Evolutionary conservation across 2,113 vertebrate genomes (phyloP).

Genomic region (Eidolon helvum): DNA sequence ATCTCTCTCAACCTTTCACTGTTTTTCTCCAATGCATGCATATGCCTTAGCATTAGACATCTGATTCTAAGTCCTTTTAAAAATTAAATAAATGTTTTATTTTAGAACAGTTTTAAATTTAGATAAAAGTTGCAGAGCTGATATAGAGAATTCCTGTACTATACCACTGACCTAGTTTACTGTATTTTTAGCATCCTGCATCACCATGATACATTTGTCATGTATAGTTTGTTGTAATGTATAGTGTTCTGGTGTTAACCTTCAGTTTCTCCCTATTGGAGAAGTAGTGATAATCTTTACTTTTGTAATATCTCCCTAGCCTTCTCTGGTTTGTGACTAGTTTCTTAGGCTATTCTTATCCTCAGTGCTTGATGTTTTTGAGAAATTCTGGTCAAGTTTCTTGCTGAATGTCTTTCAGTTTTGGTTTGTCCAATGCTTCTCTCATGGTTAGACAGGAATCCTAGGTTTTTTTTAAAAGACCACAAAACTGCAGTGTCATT

Average conservation of each 20-base stretch:
- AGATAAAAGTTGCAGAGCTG: neutral
- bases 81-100: neutral
- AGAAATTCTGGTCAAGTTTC: neutral
- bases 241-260: too few species aligned
- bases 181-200: neutral
- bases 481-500: neutral
- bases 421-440: neutral
- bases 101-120: neutral
- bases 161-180: neutral
- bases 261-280: too few species aligned
- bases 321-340: neutral
- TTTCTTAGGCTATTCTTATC: neutral
- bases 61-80: neutral
- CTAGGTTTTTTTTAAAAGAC: neutral
- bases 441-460: neutral
- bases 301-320: neutral
- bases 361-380: neutral
- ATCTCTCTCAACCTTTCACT: neutral
- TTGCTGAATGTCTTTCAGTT: neutral
- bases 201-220: neutral
- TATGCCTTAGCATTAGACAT: neutral
- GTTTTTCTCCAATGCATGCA: neutral
- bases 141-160: neutral
- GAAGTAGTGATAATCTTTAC: too few species aligned
- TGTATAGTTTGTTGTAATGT: too few species aligned